Evolutionary conservation across 2,888 invertebrate species (phyloP).

Genomic region (Notodonta ziczac): DNA sequence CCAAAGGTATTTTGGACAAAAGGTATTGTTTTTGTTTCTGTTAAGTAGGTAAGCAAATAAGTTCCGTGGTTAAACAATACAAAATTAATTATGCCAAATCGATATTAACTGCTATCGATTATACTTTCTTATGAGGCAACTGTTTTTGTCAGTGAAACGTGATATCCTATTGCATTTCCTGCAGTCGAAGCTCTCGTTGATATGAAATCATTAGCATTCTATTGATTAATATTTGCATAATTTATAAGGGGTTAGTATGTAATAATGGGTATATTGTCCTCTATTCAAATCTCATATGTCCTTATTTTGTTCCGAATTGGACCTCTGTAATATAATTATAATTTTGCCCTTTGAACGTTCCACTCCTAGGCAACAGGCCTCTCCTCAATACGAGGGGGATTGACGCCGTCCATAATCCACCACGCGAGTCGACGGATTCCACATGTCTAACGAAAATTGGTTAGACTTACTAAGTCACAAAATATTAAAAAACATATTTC

Average conservation of each 20-base stretch:
- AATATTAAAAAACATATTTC: conserved; percentile 4
- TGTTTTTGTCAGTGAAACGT: conserved; percentile 16
- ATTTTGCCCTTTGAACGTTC: too few relatives aligned
- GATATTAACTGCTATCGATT: conserved; percentile 1
- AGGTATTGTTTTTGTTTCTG: too few relatives aligned
- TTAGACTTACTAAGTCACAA: neutral
- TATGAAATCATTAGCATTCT: conserved; percentile 32
- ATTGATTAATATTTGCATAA: conserved; percentile 33
- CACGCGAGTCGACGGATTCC: too few relatives aligned
- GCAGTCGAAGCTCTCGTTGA: conserved; percentile 20
- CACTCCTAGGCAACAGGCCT: too few relatives aligned
- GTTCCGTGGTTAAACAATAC: neutral
- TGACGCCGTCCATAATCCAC: too few relatives aligned
- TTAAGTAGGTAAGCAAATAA: too few relatives aligned
- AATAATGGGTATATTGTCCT: too few relatives aligned
- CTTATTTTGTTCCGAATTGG: neutral
- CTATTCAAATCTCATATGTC: too few relatives aligned
- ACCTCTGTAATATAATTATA: too few relatives aligned
- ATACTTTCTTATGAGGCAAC: neutral
- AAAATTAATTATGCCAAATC: neutral
- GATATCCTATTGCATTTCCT: conserved; percentile 21
- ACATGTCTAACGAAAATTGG: too few relatives aligned
- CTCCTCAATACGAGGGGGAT: too few relatives aligned
- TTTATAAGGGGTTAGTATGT: neutral
- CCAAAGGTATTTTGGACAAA: too few relatives aligned